Evolutionary conservation across 2,113 vertebrate species (phyloP).

Genomic region (Anoplopoma fimbria): DNA sequence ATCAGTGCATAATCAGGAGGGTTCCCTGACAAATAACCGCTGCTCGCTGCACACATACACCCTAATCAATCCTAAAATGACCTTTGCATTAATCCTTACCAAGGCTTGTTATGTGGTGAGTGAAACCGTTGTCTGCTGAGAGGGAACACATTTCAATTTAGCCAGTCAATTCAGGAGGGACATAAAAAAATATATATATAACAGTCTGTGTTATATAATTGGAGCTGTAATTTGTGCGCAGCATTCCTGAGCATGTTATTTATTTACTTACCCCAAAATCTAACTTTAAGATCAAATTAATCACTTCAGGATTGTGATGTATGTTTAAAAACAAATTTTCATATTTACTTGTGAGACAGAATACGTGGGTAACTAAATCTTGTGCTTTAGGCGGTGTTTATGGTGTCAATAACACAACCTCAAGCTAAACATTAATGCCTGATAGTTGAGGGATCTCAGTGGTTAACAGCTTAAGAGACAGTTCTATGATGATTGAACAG

Average conservation of each 20-base stretch:
- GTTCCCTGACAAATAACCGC: slow-evolving; percentile 14
- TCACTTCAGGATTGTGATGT: not conserved
- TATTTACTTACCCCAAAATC: not conserved
- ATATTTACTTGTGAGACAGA: not conserved
- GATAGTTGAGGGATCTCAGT: not conserved
- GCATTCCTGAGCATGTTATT: not conserved
- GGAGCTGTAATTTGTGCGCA: not conserved
- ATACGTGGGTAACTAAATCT: not conserved
- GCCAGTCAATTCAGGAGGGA: not conserved
- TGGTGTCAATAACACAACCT: not conserved
- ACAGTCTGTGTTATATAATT: not conserved
- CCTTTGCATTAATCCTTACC: slow-evolving; percentile 8
- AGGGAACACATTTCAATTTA: not conserved
- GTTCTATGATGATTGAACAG: not conserved
- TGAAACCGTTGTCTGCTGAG: not conserved
- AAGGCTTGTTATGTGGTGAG: not conserved
- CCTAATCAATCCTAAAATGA: not conserved
- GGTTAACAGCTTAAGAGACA: not conserved
- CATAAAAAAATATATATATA: not conserved
- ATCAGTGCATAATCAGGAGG: slow-evolving; percentile 37
- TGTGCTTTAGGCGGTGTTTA: not conserved
- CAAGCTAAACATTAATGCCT: not conserved
- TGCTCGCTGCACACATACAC: not conserved
- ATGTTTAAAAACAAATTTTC: not conserved
- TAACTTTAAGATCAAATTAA: not conserved